Evolutionary conservation across 2,888 invertebrate genomes (phyloP).

Genomic region (Zhuqinia jingwanae): DNA sequence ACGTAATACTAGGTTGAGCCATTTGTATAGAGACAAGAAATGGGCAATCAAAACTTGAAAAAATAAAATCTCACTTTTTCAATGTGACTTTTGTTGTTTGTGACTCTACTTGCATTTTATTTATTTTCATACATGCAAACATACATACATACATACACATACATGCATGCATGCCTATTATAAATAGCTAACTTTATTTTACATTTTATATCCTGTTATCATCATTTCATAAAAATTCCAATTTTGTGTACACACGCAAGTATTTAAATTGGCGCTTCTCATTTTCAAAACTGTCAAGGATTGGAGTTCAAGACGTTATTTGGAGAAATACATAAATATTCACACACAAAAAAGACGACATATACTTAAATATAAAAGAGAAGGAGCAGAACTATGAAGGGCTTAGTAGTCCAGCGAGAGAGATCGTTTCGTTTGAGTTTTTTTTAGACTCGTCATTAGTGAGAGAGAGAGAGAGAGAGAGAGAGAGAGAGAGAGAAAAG

Average conservation of each 20-base stretch:
- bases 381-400: too few species aligned
- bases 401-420: too few species aligned
- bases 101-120: neutral
- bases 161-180: too few species aligned
- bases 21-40: constrained; percentile 79
- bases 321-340: too few species aligned
- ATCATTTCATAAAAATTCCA: too few species aligned
- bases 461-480: neutral
- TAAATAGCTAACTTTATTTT: too few species aligned
- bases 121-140: neutral
- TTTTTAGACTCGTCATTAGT: constrained; percentile 47
- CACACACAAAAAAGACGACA: too few species aligned
- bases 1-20: constrained; percentile 73
- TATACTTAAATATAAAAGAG: too few species aligned
- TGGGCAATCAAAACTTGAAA: constrained; percentile 79
- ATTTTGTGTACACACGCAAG: too few species aligned
- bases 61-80: constrained; percentile 79
- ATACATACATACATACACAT: too few species aligned
- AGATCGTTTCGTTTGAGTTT: constrained; percentile 23
- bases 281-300: too few species aligned
- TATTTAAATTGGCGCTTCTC: neutral
- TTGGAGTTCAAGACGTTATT: neutral
- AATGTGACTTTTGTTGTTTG: constrained; percentile 72
- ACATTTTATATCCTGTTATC: too few species aligned
- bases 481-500: neutral